A percentile compares a stretch with the other conserved stretches of the same genome.
These are phyloP conservation scores for Cuniculus paca DNA, from an alignment of 2,797 vertebrate genomes.

Conservation along the genomic window DNA sequence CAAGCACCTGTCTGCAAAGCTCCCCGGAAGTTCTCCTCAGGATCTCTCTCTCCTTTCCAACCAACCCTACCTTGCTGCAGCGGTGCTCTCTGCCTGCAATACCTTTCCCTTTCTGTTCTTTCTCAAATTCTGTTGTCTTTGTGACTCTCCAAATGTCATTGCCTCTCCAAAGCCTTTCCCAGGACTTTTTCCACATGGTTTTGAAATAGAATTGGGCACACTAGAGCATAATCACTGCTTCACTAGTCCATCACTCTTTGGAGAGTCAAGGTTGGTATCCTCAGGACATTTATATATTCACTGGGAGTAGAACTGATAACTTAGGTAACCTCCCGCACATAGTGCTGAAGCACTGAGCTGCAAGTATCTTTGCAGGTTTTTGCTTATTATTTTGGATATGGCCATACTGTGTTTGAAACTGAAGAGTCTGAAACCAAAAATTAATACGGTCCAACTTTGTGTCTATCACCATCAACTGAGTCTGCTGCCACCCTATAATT, in stretches of 20 bases:
- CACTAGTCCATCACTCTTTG: background rate
- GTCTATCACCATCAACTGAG: background rate
- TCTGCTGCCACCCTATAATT: background rate
- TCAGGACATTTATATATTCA: background rate
- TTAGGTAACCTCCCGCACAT: background rate
- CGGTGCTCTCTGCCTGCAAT: background rate
- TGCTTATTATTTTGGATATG: background rate
- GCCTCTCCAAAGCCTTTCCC: background rate
- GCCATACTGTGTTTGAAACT: background rate
- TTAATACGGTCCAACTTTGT: background rate
- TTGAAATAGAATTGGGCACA: background rate
- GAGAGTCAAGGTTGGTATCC: background rate
- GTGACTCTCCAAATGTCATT: background rate
- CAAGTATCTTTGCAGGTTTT: background rate
- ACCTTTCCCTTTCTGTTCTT: background rate
- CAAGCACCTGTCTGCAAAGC: conserved; percentile 67
- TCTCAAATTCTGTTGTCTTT: background rate
- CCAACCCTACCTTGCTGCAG: background rate
- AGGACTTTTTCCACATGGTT: background rate
- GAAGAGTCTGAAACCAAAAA: background rate
- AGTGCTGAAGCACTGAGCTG: background rate
- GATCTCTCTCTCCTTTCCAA: conserved; percentile 31
- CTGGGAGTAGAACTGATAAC: background rate
- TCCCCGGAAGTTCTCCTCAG: conserved; percentile 44
- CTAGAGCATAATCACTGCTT: background rate